Percentiles rank a stretch among this genome's conserved stretches.
These are phyloP conservation scores for Nannoperca obscura DNA, from an alignment of 2,797 vertebrate species.

Conservation along the genomic window DNA sequence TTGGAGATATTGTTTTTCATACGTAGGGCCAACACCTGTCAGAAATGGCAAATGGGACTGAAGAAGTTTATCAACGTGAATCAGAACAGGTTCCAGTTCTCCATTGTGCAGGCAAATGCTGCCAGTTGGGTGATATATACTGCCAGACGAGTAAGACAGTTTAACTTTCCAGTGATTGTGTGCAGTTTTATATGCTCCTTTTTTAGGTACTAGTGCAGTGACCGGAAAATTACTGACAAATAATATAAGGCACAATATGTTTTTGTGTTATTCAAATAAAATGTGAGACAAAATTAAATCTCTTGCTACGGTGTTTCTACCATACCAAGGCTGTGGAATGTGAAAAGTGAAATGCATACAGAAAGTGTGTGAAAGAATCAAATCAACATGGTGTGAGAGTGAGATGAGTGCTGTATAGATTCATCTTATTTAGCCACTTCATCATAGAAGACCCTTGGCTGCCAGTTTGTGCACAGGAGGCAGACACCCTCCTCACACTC, in stretches of 20 bases:
- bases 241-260: background rate
- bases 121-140: constrained; percentile 34
- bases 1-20: constrained; percentile 69
- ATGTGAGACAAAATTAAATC: background rate
- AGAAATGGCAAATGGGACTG: constrained; percentile 47
- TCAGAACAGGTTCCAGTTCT: constrained; percentile 42
- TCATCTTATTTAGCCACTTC: constrained; percentile 31
- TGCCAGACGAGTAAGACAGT: constrained; percentile 14
- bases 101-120: constrained; percentile 17
- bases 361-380: background rate
- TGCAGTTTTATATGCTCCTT: constrained; percentile 1
- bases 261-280: background rate
- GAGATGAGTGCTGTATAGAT: background rate
- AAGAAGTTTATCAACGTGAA: constrained; percentile 39
- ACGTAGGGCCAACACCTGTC: constrained; percentile 71
- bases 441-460: constrained; percentile 46
- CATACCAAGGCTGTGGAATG: background rate
- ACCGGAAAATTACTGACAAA: background rate
- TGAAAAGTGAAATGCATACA: background rate
- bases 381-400: background rate
- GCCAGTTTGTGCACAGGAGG: constrained; percentile 33
- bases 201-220: background rate
- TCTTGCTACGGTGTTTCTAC: background rate
- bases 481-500: too few species aligned
- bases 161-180: constrained; percentile 19